Conservation (phyloP, 2,113 vertebrate genomes). For the Clupea harengus region DNA sequence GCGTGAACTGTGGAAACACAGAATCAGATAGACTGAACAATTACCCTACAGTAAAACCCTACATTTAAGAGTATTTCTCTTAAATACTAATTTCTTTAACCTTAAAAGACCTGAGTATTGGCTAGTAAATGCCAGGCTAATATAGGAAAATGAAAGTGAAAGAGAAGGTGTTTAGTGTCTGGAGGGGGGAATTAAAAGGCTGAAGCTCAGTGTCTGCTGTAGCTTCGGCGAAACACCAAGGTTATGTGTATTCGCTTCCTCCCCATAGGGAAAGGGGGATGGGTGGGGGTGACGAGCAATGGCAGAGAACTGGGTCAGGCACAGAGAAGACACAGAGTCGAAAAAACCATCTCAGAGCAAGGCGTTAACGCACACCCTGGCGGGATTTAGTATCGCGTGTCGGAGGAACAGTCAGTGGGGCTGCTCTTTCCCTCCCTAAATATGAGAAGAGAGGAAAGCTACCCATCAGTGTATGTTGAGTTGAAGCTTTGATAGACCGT, state of each 20-base stretch:
- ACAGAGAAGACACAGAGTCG: not conserved
- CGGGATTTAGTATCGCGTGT: not conserved
- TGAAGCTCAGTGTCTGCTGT: not conserved
- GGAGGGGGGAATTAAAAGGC: not conserved
- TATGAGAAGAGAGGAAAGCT: not conserved
- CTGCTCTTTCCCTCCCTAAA: not conserved
- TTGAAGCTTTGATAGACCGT: not conserved
- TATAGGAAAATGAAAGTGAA: not conserved
- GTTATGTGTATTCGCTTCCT: not conserved
- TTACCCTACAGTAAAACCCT: not conserved
- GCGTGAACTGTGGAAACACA: not conserved
- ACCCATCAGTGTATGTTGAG: not conserved
- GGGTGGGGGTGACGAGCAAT: slow-evolving; percentile 3
- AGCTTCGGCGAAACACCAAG: not conserved
- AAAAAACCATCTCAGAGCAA: not conserved
- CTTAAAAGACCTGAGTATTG: not conserved
- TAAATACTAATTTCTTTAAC: not conserved
- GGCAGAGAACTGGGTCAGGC: slow-evolving; percentile 16
- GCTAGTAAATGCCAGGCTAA: not conserved
- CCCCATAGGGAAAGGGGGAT: not conserved
- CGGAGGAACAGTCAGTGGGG: not conserved
- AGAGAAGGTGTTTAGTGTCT: not conserved
- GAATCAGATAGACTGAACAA: not conserved
- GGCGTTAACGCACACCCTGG: not conserved
- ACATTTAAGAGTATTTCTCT: too few species aligned